These are phyloP conservation scores for Cotesia congregata DNA, from an alignment of 2,888 invertebrate genomes.

Conservation along the genomic window DNA sequence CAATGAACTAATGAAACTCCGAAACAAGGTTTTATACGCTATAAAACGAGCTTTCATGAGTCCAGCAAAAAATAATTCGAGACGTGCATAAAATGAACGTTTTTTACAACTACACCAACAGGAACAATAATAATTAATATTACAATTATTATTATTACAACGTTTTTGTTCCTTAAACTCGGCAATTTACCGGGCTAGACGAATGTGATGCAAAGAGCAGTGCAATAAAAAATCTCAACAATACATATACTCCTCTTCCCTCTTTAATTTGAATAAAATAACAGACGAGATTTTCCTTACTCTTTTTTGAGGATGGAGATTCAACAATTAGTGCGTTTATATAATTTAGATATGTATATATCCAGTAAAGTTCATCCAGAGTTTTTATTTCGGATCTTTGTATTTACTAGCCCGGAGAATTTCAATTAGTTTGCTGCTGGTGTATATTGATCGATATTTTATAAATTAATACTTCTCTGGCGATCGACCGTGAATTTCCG, in stretches of 20 bases:
- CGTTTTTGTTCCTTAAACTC: neutral
- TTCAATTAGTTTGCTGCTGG: slow-evolving; percentile 27
- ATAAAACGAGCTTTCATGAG: neutral
- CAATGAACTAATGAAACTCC: slow-evolving; percentile 6
- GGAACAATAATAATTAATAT: neutral
- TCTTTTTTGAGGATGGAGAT: neutral
- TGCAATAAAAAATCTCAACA: neutral
- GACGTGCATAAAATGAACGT: neutral
- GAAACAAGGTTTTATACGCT: neutral
- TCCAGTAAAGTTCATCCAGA: neutral
- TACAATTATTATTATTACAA: neutral
- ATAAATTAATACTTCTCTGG: neutral
- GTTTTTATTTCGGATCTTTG: neutral
- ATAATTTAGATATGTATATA: neutral
- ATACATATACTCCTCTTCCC: neutral
- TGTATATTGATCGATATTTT: slow-evolving; percentile 24
- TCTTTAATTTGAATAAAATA: neutral
- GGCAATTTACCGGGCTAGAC: neutral
- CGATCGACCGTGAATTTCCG: slow-evolving; percentile 13
- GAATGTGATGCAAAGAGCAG: neutral
- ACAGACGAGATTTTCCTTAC: neutral
- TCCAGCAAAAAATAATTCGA: neutral
- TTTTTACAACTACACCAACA: neutral
- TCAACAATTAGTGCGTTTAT: neutral
- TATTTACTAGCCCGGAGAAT: slow-evolving; percentile 30